Evolutionary conservation across 2,888 invertebrate species (phyloP), one percentile per base, ranked within the genome.

Genomic region (Cerceris ruficornis): DNA sequence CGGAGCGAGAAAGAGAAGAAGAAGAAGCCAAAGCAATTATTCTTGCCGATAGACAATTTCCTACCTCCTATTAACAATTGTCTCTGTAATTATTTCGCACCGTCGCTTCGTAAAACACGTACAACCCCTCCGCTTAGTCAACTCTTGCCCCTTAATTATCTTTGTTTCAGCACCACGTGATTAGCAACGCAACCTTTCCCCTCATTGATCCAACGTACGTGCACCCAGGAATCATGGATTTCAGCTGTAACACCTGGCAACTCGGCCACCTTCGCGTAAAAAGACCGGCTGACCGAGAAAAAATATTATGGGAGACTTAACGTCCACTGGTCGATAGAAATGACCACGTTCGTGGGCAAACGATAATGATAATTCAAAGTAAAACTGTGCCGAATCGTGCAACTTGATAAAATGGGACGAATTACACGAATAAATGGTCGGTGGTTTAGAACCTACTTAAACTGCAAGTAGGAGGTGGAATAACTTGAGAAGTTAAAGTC

Each of bases 161-260:
- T 68, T 60, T 66, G 77, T 77, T 77, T 81, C 70, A 54, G 15
- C 75, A 60, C 61, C 82, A 78, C 78, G 82, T 75, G 82, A 81
- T 81, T 82, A 81, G 78, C 78, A 78, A 82, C 77, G 75, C 52
- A 72, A 55, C 46, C 69, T 61, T 73, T 67, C 61, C 69, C 72
- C 67, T 72, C 82, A 82, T 82, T 75, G 82, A 82, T 82, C 82
- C 82, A 82, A 82, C 81, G 61, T 74, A 43, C 73, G 14, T 67
- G 65, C 69, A 65, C 69, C 57, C 15, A 8, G 13, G 71, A 66
- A 28, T 17, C 57, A 49, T 50, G 59, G 64, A 68, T 54, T 67
- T 72, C 46, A 54, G n/a, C n/a, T 13, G 54, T 54, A 68, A 71
- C 60, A 64, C 77, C 64, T 57, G 55, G n/a, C 52, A 69, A 50